Conservation (phyloP, 1,140 invertebrate genomes). For the Anoplophora glabripennis region DNA sequence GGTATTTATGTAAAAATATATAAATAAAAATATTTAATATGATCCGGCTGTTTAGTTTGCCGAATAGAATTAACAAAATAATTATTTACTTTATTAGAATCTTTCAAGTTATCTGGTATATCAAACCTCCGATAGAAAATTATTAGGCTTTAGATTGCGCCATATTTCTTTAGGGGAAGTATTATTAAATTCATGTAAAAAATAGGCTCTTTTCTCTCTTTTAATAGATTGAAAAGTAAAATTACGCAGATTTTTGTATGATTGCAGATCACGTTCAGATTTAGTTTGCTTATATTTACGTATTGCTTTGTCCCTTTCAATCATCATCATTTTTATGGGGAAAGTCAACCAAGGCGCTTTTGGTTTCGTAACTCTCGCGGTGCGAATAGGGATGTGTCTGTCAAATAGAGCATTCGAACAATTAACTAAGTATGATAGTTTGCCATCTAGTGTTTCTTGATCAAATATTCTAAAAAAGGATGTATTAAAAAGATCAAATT, state of each 20-base stretch:
- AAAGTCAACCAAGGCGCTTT: conserved; percentile 11
- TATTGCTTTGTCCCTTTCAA: conserved; percentile 4
- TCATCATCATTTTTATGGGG: conserved; percentile 9
- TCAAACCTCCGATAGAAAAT: neutral
- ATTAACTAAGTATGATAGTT: no score
- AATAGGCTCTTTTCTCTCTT: conserved; percentile 12
- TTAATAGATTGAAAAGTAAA: conserved; percentile 5
- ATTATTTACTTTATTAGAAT: neutral
- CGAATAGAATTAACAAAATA: conserved; percentile 2
- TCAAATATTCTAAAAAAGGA: no score
- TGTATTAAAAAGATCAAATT: no score
- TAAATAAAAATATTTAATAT: neutral
- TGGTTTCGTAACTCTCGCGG: conserved; percentile 8
- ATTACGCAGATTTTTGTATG: conserved; percentile 11
- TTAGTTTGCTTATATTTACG: neutral
- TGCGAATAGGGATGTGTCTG: conserved; percentile 1
- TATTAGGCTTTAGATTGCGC: neutral
- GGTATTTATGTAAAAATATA: no score
- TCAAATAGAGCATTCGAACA: neutral
- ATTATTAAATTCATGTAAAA: conserved; percentile 8
- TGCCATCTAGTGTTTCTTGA: no score
- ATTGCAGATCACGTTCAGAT: conserved; percentile 1
- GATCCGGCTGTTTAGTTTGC: neutral
- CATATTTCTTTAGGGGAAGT: neutral
- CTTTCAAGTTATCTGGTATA: no score